Conservation (phyloP, 2,888 invertebrate genomes). For the Pyrochroa serraticornis region DNA sequence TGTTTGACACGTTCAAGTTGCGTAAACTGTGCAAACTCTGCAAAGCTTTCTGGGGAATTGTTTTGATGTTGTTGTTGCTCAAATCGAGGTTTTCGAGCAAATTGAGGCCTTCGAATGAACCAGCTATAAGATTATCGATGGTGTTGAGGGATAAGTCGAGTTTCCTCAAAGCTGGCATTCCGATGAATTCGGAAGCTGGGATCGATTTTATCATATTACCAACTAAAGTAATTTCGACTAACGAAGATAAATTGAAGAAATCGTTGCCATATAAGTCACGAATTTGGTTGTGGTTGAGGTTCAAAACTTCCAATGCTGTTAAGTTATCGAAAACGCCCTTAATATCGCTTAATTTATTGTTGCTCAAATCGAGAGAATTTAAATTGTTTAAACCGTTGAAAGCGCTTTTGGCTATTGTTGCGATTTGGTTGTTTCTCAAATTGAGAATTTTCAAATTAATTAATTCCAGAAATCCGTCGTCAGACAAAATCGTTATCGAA, state of each 20-base stretch:
- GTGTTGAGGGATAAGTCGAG: constrained; percentile 48
- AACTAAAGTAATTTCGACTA: constrained; percentile 45
- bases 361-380: constrained; percentile 45
- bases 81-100: constrained; percentile 49
- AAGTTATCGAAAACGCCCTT: constrained; percentile 38
- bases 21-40: constrained; percentile 43
- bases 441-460: constrained; percentile 44
- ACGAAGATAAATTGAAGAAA: constrained; percentile 43
- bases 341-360: constrained; percentile 44
- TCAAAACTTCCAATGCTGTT: constrained; percentile 39
- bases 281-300: constrained; percentile 48
- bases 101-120: constrained; percentile 45
- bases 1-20: constrained; percentile 46
- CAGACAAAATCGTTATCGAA: constrained; percentile 45
- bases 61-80: constrained; percentile 43
- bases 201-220: constrained; percentile 42
- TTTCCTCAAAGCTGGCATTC: constrained; percentile 38
- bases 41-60: constrained; percentile 42
- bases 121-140: constrained; percentile 40
- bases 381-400: constrained; percentile 48
- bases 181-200: constrained; percentile 36
- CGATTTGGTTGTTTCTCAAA: constrained; percentile 47
- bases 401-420: constrained; percentile 42
- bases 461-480: constrained; percentile 51
- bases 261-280: constrained; percentile 40